Evolutionary conservation across 2,113 vertebrate genomes (phyloP).

Genomic region (Hiodon tergisus): DNA sequence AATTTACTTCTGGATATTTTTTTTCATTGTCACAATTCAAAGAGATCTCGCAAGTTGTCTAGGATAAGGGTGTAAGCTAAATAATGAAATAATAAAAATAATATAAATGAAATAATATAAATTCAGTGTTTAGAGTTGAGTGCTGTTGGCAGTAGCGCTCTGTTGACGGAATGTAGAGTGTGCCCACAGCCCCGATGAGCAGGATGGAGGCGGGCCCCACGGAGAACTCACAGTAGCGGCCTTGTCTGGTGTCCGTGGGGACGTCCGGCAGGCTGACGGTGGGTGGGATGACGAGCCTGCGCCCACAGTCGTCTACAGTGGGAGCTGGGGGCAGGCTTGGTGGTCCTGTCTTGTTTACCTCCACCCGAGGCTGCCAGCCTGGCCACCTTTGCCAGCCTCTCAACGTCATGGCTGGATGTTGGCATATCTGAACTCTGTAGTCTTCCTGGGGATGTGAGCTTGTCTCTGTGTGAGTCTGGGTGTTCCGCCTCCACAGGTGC

Average conservation of each 20-base stretch:
- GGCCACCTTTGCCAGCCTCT: neutral
- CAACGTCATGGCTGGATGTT: too few relatives aligned
- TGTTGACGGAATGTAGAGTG: neutral
- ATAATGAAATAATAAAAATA: too few relatives aligned
- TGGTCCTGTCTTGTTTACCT: constrained; percentile 65
- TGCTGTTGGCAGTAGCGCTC: neutral
- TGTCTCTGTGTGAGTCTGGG: too few relatives aligned
- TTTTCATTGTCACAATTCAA: too few relatives aligned
- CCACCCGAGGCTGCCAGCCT: neutral
- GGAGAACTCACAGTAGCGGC: neutral
- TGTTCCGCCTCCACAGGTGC: too few relatives aligned
- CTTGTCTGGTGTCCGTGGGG: neutral
- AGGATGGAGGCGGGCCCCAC: constrained; percentile 6
- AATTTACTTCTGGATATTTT: too few relatives aligned
- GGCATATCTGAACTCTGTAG: too few relatives aligned
- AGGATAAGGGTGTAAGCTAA: too few relatives aligned
- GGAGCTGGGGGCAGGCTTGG: constrained; percentile 45
- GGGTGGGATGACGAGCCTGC: neutral
- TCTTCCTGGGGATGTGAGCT: too few relatives aligned
- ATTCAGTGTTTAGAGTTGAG: neutral
- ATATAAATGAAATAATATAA: too few relatives aligned
- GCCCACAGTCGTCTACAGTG: constrained; percentile 7
- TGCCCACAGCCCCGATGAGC: neutral
- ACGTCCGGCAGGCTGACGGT: neutral
- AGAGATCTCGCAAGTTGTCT: too few relatives aligned